phyloP scores from a whole-genome alignment of 2,888 invertebrate genomes.

The Himalopsyche japonica region DNA sequence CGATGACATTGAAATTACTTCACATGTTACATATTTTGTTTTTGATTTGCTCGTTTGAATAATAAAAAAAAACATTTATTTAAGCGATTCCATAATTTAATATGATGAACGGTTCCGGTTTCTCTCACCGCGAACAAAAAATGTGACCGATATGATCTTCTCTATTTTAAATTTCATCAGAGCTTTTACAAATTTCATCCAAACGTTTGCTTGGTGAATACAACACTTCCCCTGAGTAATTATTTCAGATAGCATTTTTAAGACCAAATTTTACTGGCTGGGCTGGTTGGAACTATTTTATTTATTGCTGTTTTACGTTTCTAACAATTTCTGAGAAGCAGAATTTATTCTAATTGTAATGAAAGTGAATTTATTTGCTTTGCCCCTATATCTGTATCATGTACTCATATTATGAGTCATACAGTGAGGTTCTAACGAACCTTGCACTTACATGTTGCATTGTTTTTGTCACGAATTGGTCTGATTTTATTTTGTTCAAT shows the following conservation, averaged over 20 bases:
- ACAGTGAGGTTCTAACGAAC: not conserved
- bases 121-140: no score
- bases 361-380: not conserved
- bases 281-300: not conserved
- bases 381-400: not conserved
- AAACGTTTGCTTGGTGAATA: not conserved
- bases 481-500: no score
- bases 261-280: not conserved
- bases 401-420: not conserved
- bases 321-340: not conserved
- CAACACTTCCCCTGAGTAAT: not conserved
- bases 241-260: not conserved
- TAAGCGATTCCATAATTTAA: no score
- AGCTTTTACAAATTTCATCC: not conserved
- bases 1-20: no score
- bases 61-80: no score
- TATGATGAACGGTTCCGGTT: no score
- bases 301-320: conserved; percentile 10
- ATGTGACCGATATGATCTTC: no score
- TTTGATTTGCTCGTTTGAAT: no score
- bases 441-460: no score
- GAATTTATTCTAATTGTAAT: conserved; percentile 3
- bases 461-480: no score
- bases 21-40: no score
- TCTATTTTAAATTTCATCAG: no score